These are phyloP conservation scores for Agapostemon virescens DNA, from an alignment of 2,888 invertebrate species.

Conservation along the genomic window DNA sequence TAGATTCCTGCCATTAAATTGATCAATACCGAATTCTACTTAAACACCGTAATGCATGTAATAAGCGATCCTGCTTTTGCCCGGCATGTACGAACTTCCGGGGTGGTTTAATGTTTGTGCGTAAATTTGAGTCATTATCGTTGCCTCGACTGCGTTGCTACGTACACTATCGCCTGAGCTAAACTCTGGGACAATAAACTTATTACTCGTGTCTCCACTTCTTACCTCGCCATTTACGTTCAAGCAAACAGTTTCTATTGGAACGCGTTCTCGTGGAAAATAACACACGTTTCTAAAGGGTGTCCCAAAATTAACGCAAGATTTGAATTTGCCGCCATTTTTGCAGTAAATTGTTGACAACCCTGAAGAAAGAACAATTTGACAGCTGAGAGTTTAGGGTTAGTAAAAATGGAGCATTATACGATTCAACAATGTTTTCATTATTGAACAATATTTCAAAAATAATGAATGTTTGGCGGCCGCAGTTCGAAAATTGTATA, in stretches of 20 bases:
- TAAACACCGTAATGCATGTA: slow-evolving; percentile 43
- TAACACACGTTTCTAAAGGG: slow-evolving; percentile 65
- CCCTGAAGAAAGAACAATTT: no score
- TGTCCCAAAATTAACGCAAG: no score
- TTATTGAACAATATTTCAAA: no score
- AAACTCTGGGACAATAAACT: slow-evolving; percentile 41
- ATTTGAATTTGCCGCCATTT: no score
- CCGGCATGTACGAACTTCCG: slow-evolving; percentile 47
- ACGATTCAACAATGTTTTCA: no score
- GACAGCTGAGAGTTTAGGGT: no score
- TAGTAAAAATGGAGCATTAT: no score
- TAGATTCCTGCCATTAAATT: slow-evolving; percentile 25
- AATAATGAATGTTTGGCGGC: no score
- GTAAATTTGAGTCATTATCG: slow-evolving; percentile 59
- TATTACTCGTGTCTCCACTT: slow-evolving; percentile 11
- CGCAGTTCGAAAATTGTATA: no score
- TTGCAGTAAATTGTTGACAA: no score
- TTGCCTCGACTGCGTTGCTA: slow-evolving; percentile 31
- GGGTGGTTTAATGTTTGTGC: slow-evolving; percentile 44
- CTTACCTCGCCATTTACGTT: slow-evolving; percentile 6
- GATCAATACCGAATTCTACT: slow-evolving; percentile 49
- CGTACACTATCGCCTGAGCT: slow-evolving; percentile 1
- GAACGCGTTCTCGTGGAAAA: slow-evolving; percentile 70
- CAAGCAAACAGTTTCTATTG: slow-evolving; percentile 70
- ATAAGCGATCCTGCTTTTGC: slow-evolving; percentile 43